Percentiles rank a stretch among this genome's conserved stretches.
Conservation (phyloP, 2,113 vertebrate species). For the Microtus richardsoni region DNA sequence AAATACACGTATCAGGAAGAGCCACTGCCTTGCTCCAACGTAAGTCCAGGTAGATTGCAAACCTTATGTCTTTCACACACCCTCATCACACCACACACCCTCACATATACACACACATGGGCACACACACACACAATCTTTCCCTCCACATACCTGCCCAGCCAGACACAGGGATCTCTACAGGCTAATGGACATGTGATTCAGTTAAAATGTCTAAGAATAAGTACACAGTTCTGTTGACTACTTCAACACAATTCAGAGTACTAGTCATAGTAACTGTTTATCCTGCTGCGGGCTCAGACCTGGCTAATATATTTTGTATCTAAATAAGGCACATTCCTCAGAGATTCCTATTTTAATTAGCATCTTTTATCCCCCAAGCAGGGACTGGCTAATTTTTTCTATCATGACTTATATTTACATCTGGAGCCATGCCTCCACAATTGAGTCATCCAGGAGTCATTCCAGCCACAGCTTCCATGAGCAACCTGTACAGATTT, state of each 20-base stretch:
- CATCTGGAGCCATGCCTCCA: background rate
- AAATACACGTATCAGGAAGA: background rate
- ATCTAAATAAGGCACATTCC: background rate
- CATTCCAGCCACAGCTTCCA: background rate
- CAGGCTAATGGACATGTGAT: background rate
- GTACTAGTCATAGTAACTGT: too few species aligned
- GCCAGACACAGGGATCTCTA: background rate
- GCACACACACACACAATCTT: background rate
- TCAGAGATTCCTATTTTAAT: background rate
- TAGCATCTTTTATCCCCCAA: constrained; percentile 4
- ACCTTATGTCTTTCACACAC: background rate
- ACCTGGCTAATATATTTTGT: background rate
- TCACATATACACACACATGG: background rate
- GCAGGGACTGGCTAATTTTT: background rate
- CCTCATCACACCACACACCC: background rate
- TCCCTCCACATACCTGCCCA: background rate
- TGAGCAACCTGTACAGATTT: background rate
- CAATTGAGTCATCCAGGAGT: background rate
- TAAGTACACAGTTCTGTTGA: background rate
- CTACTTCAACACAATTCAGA: constrained; percentile 28
- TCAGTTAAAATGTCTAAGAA: background rate
- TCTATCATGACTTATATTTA: background rate
- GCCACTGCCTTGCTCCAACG: background rate
- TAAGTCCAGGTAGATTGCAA: background rate
- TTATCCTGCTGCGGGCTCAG: background rate